phyloP scores from a whole-genome alignment of 2,113 vertebrate species.

The Pionites leucogaster region DNA sequence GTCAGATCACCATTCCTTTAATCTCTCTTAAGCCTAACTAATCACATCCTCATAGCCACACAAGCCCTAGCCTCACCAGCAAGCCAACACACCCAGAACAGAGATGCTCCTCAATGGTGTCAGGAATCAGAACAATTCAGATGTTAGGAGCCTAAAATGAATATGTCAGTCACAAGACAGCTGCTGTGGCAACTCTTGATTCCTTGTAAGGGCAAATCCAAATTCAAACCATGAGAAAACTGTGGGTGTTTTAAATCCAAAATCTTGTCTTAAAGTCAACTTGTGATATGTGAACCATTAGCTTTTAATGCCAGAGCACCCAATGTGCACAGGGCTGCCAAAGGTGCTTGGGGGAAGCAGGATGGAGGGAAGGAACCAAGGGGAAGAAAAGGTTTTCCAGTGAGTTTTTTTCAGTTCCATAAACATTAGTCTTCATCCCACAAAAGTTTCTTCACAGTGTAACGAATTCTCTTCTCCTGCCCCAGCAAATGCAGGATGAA shows the following conservation, averaged over 20 bases:
- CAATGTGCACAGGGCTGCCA: background rate
- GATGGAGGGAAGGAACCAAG: background rate
- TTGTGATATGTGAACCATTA: background rate
- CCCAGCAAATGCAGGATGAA: background rate
- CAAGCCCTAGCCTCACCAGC: background rate
- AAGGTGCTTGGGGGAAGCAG: background rate
- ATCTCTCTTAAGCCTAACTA: background rate
- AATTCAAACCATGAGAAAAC: slow-evolving; percentile 10
- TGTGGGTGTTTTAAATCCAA: background rate
- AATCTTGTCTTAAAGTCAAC: background rate
- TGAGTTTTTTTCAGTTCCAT: background rate
- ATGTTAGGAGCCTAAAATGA: background rate
- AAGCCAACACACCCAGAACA: background rate
- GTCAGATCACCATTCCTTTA: background rate
- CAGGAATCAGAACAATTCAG: background rate
- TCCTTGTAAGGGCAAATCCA: background rate
- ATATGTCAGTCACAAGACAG: background rate
- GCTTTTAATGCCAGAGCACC: background rate
- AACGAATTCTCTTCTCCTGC: background rate
- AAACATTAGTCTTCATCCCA: background rate
- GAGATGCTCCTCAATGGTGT: background rate
- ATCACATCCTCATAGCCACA: background rate
- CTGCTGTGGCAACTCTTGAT: background rate
- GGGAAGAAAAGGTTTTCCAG: background rate
- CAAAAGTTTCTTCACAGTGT: background rate